Evolutionary conservation across 2,797 vertebrate species (phyloP).

Genomic region (Odontamblyopus lacepedii): DNA sequence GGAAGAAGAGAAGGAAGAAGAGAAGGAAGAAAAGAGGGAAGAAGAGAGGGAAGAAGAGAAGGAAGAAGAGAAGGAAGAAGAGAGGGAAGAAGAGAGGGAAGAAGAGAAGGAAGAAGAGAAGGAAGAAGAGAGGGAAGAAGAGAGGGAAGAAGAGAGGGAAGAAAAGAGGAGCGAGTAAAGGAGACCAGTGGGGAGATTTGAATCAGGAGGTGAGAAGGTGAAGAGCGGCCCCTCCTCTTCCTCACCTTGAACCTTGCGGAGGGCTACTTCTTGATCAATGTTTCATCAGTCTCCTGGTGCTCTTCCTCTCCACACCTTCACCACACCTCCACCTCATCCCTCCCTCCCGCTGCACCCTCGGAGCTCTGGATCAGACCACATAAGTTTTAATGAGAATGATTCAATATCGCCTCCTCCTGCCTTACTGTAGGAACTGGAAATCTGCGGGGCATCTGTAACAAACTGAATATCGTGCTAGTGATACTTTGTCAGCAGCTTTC

Average conservation of each 20-base stretch:
- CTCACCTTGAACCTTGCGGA: constrained; percentile 65
- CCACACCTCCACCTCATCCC: not conserved
- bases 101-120: too few relatives aligned
- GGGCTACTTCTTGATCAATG: constrained; percentile 59
- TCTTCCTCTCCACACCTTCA: constrained; percentile 28
- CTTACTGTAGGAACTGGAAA: too few relatives aligned
- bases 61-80: too few relatives aligned
- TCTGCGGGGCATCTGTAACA: not conserved
- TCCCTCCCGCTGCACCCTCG: not conserved
- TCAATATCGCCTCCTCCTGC: too few relatives aligned
- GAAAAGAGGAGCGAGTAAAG: not conserved
- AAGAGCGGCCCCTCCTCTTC: constrained; percentile 34
- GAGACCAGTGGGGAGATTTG: constrained; percentile 1
- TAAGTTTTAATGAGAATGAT: not conserved
- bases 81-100: too few relatives aligned
- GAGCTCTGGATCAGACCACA: constrained; percentile 26
- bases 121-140: not conserved
- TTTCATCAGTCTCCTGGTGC: constrained; percentile 54
- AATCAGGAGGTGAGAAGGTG: constrained; percentile 35
- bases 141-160: not conserved
- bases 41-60: too few relatives aligned
- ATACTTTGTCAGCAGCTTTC: too few relatives aligned
- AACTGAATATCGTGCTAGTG: not conserved
- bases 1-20: too few relatives aligned
- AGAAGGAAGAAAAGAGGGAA: too few relatives aligned